Percentiles rank a stretch among this genome's conserved stretches.
Evolutionary conservation across 2,113 vertebrate species (phyloP).

Genomic region (Embiotoca jacksoni): DNA sequence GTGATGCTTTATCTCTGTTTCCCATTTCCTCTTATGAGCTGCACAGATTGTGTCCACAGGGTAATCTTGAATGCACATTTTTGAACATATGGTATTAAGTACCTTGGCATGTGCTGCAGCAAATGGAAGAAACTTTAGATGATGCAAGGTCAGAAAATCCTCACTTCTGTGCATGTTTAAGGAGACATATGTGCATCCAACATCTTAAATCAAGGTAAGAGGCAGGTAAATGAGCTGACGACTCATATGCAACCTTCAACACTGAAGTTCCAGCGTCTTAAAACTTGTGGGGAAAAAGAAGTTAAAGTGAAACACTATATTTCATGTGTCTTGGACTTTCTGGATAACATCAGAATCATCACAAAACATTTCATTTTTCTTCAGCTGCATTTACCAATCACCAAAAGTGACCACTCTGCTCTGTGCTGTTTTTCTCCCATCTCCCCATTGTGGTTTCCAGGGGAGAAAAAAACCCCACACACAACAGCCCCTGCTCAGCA

Average conservation of each 20-base stretch:
- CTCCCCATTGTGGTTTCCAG: constrained; percentile 3
- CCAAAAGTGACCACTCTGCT: constrained; percentile 16
- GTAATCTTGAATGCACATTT: constrained; percentile 67
- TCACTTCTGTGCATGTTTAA: background rate
- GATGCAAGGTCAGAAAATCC: constrained; percentile 15
- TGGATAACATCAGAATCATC: background rate
- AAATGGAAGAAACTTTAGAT: constrained; percentile 2
- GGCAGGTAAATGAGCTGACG: background rate
- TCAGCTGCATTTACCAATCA: constrained; percentile 29
- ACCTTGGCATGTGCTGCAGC: constrained; percentile 41
- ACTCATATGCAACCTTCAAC: background rate
- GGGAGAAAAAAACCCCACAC: background rate
- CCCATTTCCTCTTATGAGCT: constrained; percentile 61
- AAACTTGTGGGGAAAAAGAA: background rate
- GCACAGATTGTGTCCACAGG: constrained; percentile 67
- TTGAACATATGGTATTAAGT: constrained; percentile 53
- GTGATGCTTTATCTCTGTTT: constrained; percentile 60
- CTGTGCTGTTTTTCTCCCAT: constrained; percentile 17
- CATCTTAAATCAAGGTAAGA: background rate
- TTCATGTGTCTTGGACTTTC: background rate
- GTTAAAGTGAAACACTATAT: background rate
- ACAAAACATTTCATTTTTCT: background rate
- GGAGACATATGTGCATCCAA: background rate
- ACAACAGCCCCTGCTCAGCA: background rate
- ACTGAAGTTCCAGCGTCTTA: background rate